phyloP scores from a whole-genome alignment of 2,113 vertebrate species.

The Hippocampus comes region DNA sequence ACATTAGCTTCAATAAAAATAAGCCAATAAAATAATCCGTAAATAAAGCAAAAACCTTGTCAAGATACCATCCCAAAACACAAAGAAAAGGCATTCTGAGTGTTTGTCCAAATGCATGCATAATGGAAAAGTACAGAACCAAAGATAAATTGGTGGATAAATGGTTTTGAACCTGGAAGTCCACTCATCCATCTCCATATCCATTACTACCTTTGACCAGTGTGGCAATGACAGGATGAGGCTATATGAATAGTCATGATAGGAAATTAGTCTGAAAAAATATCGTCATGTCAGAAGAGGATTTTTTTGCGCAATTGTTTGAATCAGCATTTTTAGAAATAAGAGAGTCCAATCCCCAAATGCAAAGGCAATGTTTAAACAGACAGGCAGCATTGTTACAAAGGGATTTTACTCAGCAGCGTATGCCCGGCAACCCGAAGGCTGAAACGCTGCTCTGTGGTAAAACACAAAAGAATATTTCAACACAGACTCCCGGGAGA shows the following conservation, averaged over 20 bases:
- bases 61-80: neutral
- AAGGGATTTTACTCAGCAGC: constrained; percentile 6
- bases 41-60: neutral
- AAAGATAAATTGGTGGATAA: neutral
- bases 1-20: neutral
- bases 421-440: constrained; percentile 14
- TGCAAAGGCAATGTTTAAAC: constrained; percentile 12
- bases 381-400: neutral
- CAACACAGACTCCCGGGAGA: constrained; percentile 10
- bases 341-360: constrained; percentile 3
- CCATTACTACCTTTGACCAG: constrained; percentile 25
- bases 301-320: constrained; percentile 14
- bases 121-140: neutral
- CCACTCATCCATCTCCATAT: constrained; percentile 45
- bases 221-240: too few species aligned
- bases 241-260: too few species aligned
- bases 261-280: too few species aligned
- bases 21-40: too few species aligned
- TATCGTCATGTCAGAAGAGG: neutral
- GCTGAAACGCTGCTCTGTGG: neutral
- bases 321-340: constrained; percentile 26
- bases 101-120: constrained; percentile 7
- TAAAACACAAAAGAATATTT: constrained; percentile 17
- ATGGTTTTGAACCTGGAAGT: constrained; percentile 35
- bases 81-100: neutral